Percentiles rank a stretch among this genome's conserved stretches.
phyloP scores from a whole-genome alignment of 2,888 invertebrate species.

The Drosophila barbarae region DNA sequence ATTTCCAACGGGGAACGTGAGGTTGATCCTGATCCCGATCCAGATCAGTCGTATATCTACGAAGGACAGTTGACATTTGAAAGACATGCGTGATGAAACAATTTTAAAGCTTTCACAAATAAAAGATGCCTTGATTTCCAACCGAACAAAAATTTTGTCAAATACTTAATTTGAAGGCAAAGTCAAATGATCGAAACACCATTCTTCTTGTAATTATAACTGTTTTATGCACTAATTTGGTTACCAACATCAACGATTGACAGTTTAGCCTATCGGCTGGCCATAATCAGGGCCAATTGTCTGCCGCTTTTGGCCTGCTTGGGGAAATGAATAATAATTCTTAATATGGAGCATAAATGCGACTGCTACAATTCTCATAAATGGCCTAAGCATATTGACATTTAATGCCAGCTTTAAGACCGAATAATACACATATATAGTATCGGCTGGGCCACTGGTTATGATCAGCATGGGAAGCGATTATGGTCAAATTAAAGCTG shows the following conservation, averaged over 20 bases:
- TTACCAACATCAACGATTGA: conserved; percentile 47
- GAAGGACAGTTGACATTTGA: background rate
- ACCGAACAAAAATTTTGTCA: background rate
- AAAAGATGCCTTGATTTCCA: background rate
- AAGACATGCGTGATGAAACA: background rate
- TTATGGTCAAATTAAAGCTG: conserved; percentile 25
- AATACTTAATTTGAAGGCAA: background rate
- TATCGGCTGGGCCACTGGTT: conserved; percentile 6
- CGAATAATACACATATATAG: conserved; percentile 16
- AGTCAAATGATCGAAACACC: background rate
- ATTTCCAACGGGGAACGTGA: background rate
- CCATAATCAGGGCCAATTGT: conserved; percentile 65
- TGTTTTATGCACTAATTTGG: conserved; percentile 69
- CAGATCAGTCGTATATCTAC: no score
- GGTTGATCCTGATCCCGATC: background rate
- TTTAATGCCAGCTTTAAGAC: conserved; percentile 55
- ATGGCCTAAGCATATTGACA: conserved; percentile 62
- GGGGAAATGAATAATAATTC: conserved; percentile 67
- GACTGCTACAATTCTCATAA: conserved; percentile 69
- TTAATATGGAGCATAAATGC: conserved; percentile 70
- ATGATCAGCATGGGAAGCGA: conserved; percentile 30
- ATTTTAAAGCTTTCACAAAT: background rate
- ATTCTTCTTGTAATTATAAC: background rate
- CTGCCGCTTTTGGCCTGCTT: conserved; percentile 56
- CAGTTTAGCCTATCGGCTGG: conserved; percentile 66